phyloP scores from a whole-genome alignment of 1,140 invertebrate genomes.

The Euura lappo region DNA sequence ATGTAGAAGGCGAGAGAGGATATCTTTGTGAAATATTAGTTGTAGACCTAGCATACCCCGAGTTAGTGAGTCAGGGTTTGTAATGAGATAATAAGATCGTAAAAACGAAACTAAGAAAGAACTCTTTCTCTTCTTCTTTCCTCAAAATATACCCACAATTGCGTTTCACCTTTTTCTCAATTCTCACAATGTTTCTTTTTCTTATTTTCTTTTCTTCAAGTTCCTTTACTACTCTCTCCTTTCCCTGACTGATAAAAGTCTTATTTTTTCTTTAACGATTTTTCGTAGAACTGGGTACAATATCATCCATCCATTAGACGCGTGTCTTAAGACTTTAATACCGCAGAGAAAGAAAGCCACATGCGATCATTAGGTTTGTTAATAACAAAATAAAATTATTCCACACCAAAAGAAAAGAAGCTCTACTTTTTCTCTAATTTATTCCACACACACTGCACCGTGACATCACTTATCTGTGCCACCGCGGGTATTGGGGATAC shows the following conservation, averaged over 20 bases:
- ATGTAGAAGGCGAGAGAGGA: not conserved
- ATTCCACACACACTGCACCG: not conserved
- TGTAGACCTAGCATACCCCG: not conserved
- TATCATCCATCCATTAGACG: not conserved
- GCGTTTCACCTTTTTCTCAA: not conserved
- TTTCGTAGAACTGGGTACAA: not conserved
- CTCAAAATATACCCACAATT: too few species aligned
- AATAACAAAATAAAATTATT: too few species aligned
- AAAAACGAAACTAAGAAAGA: not conserved
- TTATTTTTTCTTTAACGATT: not conserved
- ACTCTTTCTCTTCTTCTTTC: not conserved
- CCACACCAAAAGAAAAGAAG: not conserved
- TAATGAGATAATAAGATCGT: conserved; percentile 3
- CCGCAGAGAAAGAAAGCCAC: too few species aligned
- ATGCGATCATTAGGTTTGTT: too few species aligned
- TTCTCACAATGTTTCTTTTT: not conserved
- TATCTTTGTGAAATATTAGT: not conserved
- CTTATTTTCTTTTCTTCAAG: not conserved
- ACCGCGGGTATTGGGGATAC: too few species aligned
- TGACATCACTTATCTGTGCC: not conserved
- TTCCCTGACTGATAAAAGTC: not conserved
- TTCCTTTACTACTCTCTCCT: not conserved
- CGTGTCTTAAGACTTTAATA: not conserved
- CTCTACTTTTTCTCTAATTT: not conserved
- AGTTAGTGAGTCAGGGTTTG: conserved; percentile 2